Conservation (phyloP, 2,888 invertebrate genomes). For the Macrosiphum euphorbiae region DNA sequence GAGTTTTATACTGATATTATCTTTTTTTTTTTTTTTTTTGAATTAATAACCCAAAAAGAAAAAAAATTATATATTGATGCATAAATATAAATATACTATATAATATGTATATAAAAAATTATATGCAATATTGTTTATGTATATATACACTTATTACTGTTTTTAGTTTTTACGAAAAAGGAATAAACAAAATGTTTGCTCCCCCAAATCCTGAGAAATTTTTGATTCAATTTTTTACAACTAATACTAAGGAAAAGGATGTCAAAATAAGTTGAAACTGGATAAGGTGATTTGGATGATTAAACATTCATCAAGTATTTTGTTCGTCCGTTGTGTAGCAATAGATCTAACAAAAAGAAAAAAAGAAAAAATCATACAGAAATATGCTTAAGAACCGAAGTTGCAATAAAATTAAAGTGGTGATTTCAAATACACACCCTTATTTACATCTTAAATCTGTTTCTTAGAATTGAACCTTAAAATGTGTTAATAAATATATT, state of each 20-base stretch:
- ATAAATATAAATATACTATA: conserved; percentile 14
- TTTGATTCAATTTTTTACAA: conserved; percentile 53
- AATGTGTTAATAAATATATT: conserved; percentile 62
- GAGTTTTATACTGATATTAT: conserved; percentile 49
- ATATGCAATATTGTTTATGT: not conserved
- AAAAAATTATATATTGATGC: conserved; percentile 47
- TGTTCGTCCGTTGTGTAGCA: conserved; percentile 64
- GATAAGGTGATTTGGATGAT: conserved; percentile 63
- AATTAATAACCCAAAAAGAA: conserved; percentile 56
- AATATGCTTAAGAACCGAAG: conserved; percentile 61
- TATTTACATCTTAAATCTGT: conserved; percentile 64
- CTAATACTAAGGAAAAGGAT: conserved; percentile 62
- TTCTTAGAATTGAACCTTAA: conserved; percentile 64
- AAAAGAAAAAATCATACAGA: conserved; percentile 63
- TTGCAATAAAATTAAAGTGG: conserved; percentile 60
- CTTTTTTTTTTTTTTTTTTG: conserved; percentile 43
- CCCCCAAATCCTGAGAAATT: conserved; percentile 48
- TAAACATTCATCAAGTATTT: conserved; percentile 63
- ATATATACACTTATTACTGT: conserved; percentile 14
- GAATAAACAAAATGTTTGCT: conserved; percentile 21
- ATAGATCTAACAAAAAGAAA: conserved; percentile 65
- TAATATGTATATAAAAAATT: not conserved
- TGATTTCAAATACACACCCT: conserved; percentile 63
- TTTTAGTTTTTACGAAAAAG: conserved; percentile 45
- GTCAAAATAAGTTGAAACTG: conserved; percentile 61